A percentile compares a stretch with the other conserved stretches of the same genome.
Evolutionary conservation across 2,888 invertebrate genomes (phyloP).

Genomic region (Cenopis cana): DNA sequence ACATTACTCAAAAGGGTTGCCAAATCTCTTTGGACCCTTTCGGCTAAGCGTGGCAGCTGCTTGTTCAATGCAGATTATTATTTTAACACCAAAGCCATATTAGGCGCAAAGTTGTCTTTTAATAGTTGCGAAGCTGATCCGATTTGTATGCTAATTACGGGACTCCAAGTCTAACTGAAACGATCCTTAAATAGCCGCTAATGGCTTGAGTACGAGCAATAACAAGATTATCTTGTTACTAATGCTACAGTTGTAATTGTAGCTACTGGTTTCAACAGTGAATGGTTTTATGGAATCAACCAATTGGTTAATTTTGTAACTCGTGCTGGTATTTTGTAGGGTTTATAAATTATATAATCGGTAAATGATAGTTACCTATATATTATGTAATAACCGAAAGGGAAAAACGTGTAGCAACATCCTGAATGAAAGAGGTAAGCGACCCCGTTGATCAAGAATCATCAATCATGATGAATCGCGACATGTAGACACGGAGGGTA

Average conservation of each 20-base stretch:
- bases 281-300: too few species aligned
- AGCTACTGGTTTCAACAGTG: constrained; percentile 21
- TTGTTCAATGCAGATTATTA: constrained; percentile 66
- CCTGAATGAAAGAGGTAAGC: constrained; percentile 61
- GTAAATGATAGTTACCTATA: constrained; percentile 45
- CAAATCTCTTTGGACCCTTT: constrained; percentile 72
- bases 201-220: constrained; percentile 33
- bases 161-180: constrained; percentile 44
- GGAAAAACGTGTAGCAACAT: constrained; percentile 61
- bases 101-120: constrained; percentile 51
- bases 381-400: constrained; percentile 67
- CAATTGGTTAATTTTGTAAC: constrained; percentile 32
- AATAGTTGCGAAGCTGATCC: constrained; percentile 60
- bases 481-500: constrained; percentile 59
- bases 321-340: background rate
- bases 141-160: constrained; percentile 68
- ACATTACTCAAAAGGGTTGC: constrained; percentile 79
- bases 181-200: constrained; percentile 38
- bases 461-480: constrained; percentile 75
- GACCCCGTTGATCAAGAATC: constrained; percentile 80
- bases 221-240: constrained; percentile 38
- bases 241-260: constrained; percentile 31
- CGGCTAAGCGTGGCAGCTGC: constrained; percentile 69
- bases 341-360: constrained; percentile 6
- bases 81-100: constrained; percentile 67